Percentiles rank a stretch among this genome's conserved stretches.
These are phyloP conservation scores for Dendrocopos noguchii DNA, from an alignment of 2,113 vertebrate species.

Conservation along the genomic window DNA sequence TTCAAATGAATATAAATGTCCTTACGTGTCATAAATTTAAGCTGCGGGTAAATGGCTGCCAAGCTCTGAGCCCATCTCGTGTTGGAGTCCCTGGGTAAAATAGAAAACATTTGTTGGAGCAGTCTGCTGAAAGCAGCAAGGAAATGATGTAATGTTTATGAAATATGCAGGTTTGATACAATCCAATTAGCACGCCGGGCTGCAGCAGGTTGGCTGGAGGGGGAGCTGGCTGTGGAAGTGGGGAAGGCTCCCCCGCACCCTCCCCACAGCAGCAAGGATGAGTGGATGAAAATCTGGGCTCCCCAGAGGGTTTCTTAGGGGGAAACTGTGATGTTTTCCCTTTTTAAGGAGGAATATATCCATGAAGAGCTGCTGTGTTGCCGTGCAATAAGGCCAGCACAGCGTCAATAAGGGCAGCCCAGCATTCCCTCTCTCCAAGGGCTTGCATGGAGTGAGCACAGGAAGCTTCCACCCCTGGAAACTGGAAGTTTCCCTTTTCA, in stretches of 20 bases:
- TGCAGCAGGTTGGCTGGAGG: not conserved
- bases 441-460: fast-evolving
- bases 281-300: not conserved
- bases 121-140: conserved; percentile 53
- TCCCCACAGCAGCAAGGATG: too few species aligned
- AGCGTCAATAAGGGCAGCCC: too few species aligned
- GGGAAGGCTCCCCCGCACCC: not conserved
- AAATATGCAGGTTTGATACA: conserved; percentile 68
- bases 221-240: not conserved
- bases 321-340: not conserved
- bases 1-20: conserved; percentile 78
- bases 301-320: not conserved
- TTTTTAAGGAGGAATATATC: not conserved
- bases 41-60: conserved; percentile 69
- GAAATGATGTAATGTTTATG: conserved; percentile 69
- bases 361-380: fast-evolving
- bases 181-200: conserved; percentile 52
- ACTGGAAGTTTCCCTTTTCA: too few species aligned
- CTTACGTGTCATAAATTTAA: conserved; percentile 72
- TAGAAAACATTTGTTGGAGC: conserved; percentile 72
- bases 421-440: not conserved
- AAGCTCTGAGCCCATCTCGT: conserved; percentile 58
- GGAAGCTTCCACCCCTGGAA: too few species aligned
- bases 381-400: fast-evolving
- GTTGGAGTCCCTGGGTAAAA: conserved; percentile 65